Base-by-base conservation (phyloP, 30 jellyfish, hydroid and myxozoan species). In the Cassiopea xamachana region DNA sequence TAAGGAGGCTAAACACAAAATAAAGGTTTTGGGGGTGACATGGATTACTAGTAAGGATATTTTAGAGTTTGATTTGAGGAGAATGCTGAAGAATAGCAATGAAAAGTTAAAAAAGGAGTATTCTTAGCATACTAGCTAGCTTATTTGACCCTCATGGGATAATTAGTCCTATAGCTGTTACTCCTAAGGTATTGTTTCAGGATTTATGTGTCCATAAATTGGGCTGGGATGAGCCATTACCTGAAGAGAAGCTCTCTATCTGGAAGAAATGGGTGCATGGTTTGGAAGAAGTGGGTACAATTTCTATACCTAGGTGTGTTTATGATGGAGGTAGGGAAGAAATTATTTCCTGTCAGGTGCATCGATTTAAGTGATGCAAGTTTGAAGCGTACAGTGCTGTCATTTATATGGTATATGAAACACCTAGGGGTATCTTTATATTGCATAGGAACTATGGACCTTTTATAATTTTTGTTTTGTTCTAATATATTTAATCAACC, bases 41-140 rank as follows among this genome's bases (percentile, higher is more conserved):
- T 87, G 94, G 94, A 83, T 75, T 50, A 75, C 73, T 50, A 74
- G 45, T 13, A n/a, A 87, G 73, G 94, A 87, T 59, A 77, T 73
- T 27, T 68, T 87, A 14, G 83, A 62, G 16, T 74, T 74, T 67
- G 94, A 87, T 45, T 9, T 87, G 18, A 73, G 58, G 62, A 48
- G 48, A 17, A 48, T 47, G 9, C 73, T 10, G 16, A 14, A 60
- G 79, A 61, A 1, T 46, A 16, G n/a, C 14, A 13, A 48, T 48
- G 73, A 39, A 9, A 61, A 13, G 55, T 7, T 45, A 17, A 87
- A 91, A 87, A 83, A 69, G 83, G 2, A 82, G 75, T 10, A 77
- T 87, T 13, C 19, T 77, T 73, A 76, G 90, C 44, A 59, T 43
- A 7, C 89, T 87, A 48, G 94, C 94, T 14, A 61, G 83, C 59